phyloP scores from a whole-genome alignment of 2,797 vertebrate genomes.

The Diceros bicornis region DNA sequence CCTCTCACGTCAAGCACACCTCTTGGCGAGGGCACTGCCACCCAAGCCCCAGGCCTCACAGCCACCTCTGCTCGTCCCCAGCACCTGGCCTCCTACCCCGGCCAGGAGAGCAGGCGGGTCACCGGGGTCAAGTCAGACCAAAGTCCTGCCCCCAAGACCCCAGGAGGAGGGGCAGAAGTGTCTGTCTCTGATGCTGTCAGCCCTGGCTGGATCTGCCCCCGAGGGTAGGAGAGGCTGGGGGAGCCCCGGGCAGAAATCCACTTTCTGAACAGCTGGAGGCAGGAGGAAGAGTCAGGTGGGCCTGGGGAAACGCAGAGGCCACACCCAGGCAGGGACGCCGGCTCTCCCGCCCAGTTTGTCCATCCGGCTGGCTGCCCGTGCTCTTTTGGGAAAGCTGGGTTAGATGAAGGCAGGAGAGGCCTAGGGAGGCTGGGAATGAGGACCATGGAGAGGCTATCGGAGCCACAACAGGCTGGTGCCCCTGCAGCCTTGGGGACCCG shows the following conservation, averaged over 20 bases:
- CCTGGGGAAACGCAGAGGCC: fast-evolving
- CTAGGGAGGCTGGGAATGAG: not conserved
- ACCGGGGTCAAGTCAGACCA: not conserved
- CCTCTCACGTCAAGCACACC: not conserved
- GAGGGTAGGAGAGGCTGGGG: not conserved
- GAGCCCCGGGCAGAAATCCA: not conserved
- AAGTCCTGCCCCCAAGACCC: not conserved
- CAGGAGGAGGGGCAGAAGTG: not conserved
- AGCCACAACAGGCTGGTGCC: not conserved
- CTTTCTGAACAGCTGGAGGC: not conserved
- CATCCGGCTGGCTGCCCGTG: fast-evolving
- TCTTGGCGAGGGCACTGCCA: not conserved
- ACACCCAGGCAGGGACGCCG: not conserved
- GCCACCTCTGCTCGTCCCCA: fast-evolving
- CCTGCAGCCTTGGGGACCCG: not conserved
- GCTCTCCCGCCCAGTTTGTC: not conserved
- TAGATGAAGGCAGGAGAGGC: not conserved
- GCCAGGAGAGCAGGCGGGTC: not conserved
- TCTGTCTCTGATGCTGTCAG: not conserved
- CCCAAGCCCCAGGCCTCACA: not conserved
- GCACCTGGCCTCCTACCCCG: not conserved
- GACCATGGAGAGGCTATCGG: not conserved
- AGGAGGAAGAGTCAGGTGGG: not conserved
- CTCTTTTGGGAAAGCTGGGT: fast-evolving
- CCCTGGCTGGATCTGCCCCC: not conserved